Base-by-base conservation (phyloP, 2,113 vertebrate species). In the Apaloderma vittatum region DNA sequence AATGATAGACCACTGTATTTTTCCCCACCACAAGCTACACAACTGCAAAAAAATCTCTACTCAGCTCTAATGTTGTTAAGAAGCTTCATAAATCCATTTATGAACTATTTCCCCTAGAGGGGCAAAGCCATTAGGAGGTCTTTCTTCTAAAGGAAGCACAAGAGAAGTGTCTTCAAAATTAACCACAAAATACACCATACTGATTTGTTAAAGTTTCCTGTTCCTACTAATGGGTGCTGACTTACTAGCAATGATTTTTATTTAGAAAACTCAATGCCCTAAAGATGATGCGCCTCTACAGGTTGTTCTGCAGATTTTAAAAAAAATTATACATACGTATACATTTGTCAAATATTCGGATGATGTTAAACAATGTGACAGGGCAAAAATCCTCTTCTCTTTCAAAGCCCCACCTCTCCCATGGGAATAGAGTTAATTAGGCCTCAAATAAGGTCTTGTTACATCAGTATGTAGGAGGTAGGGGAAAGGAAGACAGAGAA, bases 401-500 rank as follows among this genome's bases (percentile, higher is more conserved):
- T 73, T 70, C 71, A 79, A n/a, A 54, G n/a, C 27, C 7, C 36
- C 13, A 0, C 34, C 8, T 30, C 15, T 14, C 7, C 16, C n/a
- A 20, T 3, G 15, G 21, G 54, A 90, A 49, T 54, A 59, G 2
- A 40, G 36, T 66, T 62, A 92, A 70, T 83, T 54, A 84, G 43
- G 55, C 71, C 62, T 32, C n/a, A 92, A 96, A 93, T 62, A 70
- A 71, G 72, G 59, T 29, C 51, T 81, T 43, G 32, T 94, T 96
- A 89, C 1, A 0, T 75, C 95, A 96, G 57, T 17, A 75, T 6
- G 77, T 78, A 95, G 91, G 94, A 94, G 84, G 94, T 5, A 65
- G 40, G 21, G 62, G 70, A 93, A 74, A 90, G 46, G 65, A 77
- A 93, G 77, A 59, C 0, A 86, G 72, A 66, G 34, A 43, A 79